Evolutionary conservation across 1,140 invertebrate genomes (phyloP), one percentile per base, ranked within the genome.

Genomic region (Papilio glaucus): DNA sequence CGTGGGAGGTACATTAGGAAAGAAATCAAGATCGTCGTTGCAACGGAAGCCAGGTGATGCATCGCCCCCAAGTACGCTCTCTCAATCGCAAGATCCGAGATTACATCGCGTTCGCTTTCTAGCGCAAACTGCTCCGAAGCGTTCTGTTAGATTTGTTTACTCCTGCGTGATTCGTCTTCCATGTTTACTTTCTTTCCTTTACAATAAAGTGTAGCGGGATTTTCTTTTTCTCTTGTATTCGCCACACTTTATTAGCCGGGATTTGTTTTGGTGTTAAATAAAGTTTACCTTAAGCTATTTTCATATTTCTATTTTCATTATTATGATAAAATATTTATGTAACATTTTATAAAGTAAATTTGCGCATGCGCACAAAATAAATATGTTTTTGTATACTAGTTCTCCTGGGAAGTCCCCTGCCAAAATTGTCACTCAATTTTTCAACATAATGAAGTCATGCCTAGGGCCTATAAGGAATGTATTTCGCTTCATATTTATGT

Each of bases 11-110:
- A 86, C 79, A 81, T 85, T 85, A 82, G 77, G 76, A 85, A 85
- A 81, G 83, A 87, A 86, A 90, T 91, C 89, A 88, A 90, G 88
- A 91, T 90, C 78, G 81, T 78, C 80, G 80, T 82, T 86, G 85
- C 83, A 88, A 87, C 88, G 87, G 88, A 90, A 92, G 90, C 84
- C 77, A 83, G 80, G 84, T 91, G 89, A 92, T 91, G 86, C 88
- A 90, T 90, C 84, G 81, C 83, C 69, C 77, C 78, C 79, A 78
- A 78, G 77, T 85, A 74, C 77, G 76, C 75, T 81, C 81, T 79
- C 80, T 88, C 87, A 88, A 91, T 90, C 82, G 86, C 77, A 65
- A 79, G 81, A 82, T 83, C 60, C 39, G 77, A 89, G 88, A 90
- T 89, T 86, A 84, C 79, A 92, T 90, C 86, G 75, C 71, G 77